A percentile compares a stretch with the other conserved stretches of the same genome.
phyloP scores from a whole-genome alignment of 1,140 invertebrate genomes.

The Proctacanthus coquilletti region DNA sequence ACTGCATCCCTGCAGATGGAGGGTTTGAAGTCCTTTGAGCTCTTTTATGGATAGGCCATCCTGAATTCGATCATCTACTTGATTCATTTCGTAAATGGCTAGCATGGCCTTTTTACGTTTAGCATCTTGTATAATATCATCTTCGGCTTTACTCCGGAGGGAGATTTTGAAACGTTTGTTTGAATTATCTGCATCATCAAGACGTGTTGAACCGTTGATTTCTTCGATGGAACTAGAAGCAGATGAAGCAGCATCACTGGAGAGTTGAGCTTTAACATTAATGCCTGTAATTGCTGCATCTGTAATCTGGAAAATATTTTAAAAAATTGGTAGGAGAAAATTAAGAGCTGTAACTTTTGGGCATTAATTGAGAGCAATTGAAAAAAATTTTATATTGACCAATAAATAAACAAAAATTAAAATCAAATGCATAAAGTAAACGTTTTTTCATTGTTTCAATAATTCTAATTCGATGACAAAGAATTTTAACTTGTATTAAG shows the following conservation, averaged over 20 bases:
- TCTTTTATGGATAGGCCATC: slow-evolving; percentile 39
- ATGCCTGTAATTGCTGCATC: slow-evolving; percentile 51
- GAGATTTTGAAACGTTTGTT: slow-evolving; percentile 34
- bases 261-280: no score
- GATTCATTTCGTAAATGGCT: slow-evolving; percentile 39
- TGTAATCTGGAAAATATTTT: slow-evolving; percentile 20
- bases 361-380: no score
- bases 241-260: no score
- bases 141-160: slow-evolving; percentile 44
- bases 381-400: no score
- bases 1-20: slow-evolving; percentile 49
- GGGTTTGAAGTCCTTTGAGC: slow-evolving; percentile 36
- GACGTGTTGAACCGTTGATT: no score
- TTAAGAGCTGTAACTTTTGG: no score
- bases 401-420: no score
- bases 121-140: slow-evolving; percentile 47
- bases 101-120: slow-evolving; percentile 42
- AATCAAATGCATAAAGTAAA: no score
- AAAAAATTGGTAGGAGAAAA: background rate
- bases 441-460: no score
- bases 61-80: slow-evolving; percentile 28
- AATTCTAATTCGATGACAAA: no score
- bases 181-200: slow-evolving; percentile 8
- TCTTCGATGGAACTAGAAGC: background rate
- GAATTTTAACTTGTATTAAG: no score